Percentiles rank a stretch among this genome's conserved stretches.
Conservation (phyloP, 2,797 vertebrate species). For the Poecilia picta region DNA sequence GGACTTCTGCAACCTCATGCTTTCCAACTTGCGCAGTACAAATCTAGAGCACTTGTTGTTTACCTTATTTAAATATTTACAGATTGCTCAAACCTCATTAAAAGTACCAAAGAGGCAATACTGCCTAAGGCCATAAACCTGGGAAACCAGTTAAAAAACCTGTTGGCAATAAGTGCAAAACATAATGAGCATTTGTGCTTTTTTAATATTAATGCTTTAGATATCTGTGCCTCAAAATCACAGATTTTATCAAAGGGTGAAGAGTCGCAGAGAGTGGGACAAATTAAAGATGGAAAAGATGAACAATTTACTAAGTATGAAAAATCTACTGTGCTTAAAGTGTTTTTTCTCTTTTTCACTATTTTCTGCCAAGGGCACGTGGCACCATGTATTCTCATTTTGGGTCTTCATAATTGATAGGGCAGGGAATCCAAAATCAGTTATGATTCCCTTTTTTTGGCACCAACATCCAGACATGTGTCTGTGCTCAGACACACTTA, state of each 20-base stretch:
- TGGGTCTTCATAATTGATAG: constrained; percentile 29
- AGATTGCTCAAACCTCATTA: background rate
- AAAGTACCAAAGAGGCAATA: constrained; percentile 11
- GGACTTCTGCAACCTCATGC: background rate
- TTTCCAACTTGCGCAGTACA: background rate
- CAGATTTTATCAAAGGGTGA: constrained; percentile 46
- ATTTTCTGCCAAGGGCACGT: constrained; percentile 25
- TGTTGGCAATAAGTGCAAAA: constrained; percentile 12
- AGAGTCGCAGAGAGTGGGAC: constrained; percentile 33
- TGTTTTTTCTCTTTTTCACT: constrained; percentile 6
- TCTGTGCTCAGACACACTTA: constrained; percentile 6
- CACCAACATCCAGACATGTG: constrained; percentile 10
- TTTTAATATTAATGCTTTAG: constrained; percentile 28
- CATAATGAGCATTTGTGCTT: constrained; percentile 5
- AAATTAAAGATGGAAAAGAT: constrained; percentile 42
- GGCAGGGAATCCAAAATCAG: background rate
- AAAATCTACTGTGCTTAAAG: constrained; percentile 28
- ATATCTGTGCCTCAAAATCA: constrained; percentile 39
- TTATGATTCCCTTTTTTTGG: background rate
- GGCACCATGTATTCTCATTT: constrained; percentile 22
- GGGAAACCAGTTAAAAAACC: constrained; percentile 9
- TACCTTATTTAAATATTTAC: constrained; percentile 6
- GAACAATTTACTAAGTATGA: constrained; percentile 35
- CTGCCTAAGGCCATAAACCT: constrained; percentile 22
- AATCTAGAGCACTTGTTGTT: background rate